Evolutionary conservation across 1,140 invertebrate genomes (phyloP).

Genomic region (Diabrotica undecimpunctata): DNA sequence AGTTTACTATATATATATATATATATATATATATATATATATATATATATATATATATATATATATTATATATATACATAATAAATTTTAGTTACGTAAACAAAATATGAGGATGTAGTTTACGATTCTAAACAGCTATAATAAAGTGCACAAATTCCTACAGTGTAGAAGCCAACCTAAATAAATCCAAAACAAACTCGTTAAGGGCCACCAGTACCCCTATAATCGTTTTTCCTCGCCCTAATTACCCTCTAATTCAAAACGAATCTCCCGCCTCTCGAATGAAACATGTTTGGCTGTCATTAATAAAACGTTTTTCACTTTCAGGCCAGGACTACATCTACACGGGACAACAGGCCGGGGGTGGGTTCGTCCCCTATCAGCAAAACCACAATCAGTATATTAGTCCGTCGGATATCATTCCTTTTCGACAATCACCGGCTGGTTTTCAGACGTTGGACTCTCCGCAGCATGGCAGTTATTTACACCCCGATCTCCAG

Average conservation of each 20-base stretch:
- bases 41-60: too few relatives aligned
- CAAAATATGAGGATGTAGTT: too few relatives aligned
- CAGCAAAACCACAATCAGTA: slow-evolving; percentile 10
- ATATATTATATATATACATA: too few relatives aligned
- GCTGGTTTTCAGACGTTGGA: not conserved
- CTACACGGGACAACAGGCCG: not conserved
- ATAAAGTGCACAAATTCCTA: too few relatives aligned
- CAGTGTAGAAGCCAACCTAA: too few relatives aligned
- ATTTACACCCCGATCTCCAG: slow-evolving; percentile 37
- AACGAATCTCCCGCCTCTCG: not conserved
- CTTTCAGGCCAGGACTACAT: slow-evolving; percentile 24
- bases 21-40: too few relatives aligned
- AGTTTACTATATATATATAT: too few relatives aligned
- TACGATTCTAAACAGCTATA: too few relatives aligned
- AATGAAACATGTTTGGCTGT: not conserved
- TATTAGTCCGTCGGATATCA: slow-evolving; percentile 10
- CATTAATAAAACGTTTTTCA: not conserved
- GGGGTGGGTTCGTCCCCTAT: slow-evolving; percentile 1
- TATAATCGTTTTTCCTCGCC: not conserved
- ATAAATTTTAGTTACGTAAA: too few relatives aligned
- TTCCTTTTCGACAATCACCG: slow-evolving; percentile 13
- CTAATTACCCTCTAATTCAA: slow-evolving; percentile 3
- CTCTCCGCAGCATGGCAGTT: slow-evolving; percentile 5
- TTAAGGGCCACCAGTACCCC: not conserved
- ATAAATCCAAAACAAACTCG: not conserved